Base-by-base conservation (phyloP, 2,797 vertebrate genomes). In the Orestias chungarensis region DNA sequence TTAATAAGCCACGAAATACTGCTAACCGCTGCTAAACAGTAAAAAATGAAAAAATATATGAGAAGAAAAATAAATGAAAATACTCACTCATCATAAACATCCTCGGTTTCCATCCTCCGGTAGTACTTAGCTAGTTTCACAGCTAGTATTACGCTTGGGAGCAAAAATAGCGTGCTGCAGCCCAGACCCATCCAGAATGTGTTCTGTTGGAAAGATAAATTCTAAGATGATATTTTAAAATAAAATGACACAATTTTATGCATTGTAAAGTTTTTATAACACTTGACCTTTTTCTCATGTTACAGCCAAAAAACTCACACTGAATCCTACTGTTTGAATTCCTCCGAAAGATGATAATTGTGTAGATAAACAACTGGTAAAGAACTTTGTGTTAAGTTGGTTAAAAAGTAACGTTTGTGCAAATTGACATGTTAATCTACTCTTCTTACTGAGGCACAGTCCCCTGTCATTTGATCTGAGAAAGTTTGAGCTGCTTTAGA, bases 51-150 rank as follows among this genome's bases (percentile, higher is more conserved):
- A 11, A 46, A 1, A 38, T 8, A 40, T 35, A 59, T 25, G 10
- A 3, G 18, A 11, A 2, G 47, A 52, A 44, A 18, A 42, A 59
- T 2, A 46, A 64, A 18, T 35, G 23, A 0, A 27, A 25, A 0
- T 73, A 97, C 97, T 96, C 87, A 98, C 97, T 98, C 97, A 10
- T 99, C 97, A 35, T 99, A 99, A 35, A 99, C 95, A 14, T 99
- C 98, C 93, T 99, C 98, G 0, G 98, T 98, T 67, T 99, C 96
- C 98, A 99, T 99, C 73, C 97, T 93, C 44, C 97, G 97, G 78
- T 98, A 99, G 88, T 95, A 96, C 94, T 99, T 99, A 87, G 97
- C 95, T 70, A 99, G 91, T 87, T 96, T 98, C 6, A 98, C 94
- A 0, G 96, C 96, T 59, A 97, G 94, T 88, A 99, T 96, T 73